Base-by-base conservation (phyloP, 23 tunicate species). In the Trididemnum clinides region DNA sequence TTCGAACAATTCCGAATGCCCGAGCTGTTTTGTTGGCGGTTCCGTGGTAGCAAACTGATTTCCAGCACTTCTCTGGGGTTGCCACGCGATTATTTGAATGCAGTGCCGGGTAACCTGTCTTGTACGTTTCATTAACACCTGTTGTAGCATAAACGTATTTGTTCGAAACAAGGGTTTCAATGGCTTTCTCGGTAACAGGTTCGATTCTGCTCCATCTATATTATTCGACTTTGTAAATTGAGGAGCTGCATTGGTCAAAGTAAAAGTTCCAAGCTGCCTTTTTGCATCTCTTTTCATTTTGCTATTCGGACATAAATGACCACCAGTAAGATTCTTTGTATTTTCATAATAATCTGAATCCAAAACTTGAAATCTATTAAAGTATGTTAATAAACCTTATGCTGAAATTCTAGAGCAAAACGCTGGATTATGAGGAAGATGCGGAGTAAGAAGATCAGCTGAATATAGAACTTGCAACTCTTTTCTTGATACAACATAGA, bases 191-290 rank as follows among this genome's bases (percentile, higher is more conserved):
- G 26, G 89, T 75, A 29, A 86, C 83, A 58, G 91, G 86, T 74
- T 95, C 98, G 30, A 81, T 90, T 28, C 33, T 81, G 0, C 91
- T 75, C 98, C 98, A 95, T 1, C 91, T 51, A 50, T 70, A 18
- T 82, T 63, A 76, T 95, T 95, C 51, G 90, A 95, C 20, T 72
- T 57, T 0, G 86, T 33, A 66, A 64, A 86, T 75, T 95, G 98
- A 35, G 98, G 98, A 28, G 98, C 98, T 25, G 94, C 98, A 86
- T 95, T 95, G 58, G 98, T 95, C 12, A 95, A 89, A 21, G 98
- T 95, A 64, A 95, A 95, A 20, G 98, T 95, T 1, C 62, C 82
- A 18, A 36, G 33, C 44, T 95, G 98, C 12, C 80, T 86, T 58
- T 81, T 86, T 29, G 22, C 57, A 77, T 90, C 81, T 87, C 84